A percentile compares a stretch with the other conserved stretches of the same genome.
Conservation (phyloP, 2,888 invertebrate genomes). For the Synergus gifuensis region DNA sequence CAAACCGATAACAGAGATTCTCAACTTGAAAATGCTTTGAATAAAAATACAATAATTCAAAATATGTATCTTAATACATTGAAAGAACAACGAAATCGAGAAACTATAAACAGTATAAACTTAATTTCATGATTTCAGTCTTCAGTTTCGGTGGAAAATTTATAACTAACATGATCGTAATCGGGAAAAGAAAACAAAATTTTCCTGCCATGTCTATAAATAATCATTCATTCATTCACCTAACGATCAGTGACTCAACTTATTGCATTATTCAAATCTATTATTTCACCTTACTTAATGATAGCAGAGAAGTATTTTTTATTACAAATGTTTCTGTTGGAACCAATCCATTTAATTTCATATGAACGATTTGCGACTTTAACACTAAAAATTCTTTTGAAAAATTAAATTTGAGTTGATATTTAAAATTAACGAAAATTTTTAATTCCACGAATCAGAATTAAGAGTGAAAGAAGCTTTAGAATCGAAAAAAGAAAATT, state of each 20-base stretch:
- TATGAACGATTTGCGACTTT: too few species aligned
- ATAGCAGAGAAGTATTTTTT: constrained; percentile 10
- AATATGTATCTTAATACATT: constrained; percentile 1
- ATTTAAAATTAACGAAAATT: too few species aligned
- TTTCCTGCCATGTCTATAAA: constrained; percentile 36
- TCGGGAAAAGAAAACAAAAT: constrained; percentile 30
- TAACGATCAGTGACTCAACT: constrained; percentile 36
- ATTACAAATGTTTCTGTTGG: not conserved
- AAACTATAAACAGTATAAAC: too few species aligned
- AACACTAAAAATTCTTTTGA: too few species aligned
- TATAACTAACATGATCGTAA: constrained; percentile 3
- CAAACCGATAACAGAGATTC: constrained; percentile 58
- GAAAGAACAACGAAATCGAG: not conserved
- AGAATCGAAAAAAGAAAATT: too few species aligned
- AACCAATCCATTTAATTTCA: not conserved
- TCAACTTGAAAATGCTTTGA: constrained; percentile 44
- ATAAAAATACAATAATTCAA: not conserved
- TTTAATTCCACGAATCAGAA: not conserved
- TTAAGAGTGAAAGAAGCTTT: not conserved
- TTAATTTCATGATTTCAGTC: not conserved
- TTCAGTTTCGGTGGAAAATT: constrained; percentile 19
- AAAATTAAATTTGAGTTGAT: too few species aligned
- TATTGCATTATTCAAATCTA: constrained; percentile 30
- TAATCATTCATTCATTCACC: constrained; percentile 38
- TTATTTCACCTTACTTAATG: constrained; percentile 30